A percentile compares a stretch with the other conserved stretches of the same genome.
Conservation (phyloP, 2,113 vertebrate species). For the Butorides virescens region DNA sequence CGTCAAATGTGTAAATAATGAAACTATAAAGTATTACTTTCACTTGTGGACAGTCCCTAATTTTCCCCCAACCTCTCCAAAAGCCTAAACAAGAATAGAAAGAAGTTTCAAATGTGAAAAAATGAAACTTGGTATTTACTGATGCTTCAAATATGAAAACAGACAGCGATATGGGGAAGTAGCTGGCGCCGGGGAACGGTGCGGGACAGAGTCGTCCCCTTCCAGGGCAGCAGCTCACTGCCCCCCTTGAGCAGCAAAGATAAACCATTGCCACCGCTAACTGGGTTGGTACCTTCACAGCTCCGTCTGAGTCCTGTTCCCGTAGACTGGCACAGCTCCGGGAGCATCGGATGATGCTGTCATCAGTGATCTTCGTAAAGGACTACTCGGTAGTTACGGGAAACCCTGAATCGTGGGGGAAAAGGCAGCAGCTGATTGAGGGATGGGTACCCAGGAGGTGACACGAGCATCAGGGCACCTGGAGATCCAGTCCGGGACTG, state of each 20-base stretch:
- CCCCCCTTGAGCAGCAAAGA: not conserved
- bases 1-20: conserved; percentile 31
- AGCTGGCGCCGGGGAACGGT: not conserved
- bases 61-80: conserved; percentile 33
- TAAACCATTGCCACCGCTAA: not conserved
- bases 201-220: not conserved
- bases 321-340: not conserved
- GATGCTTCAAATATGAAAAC: not conserved
- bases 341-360: not conserved
- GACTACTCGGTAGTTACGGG: not conserved
- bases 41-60: conserved; percentile 23
- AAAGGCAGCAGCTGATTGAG: not conserved
- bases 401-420: not conserved
- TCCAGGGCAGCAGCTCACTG: not conserved
- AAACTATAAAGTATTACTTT: conserved; percentile 31
- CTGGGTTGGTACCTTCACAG: not conserved
- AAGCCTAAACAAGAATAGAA: not conserved
- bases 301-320: not conserved
- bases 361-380: not conserved
- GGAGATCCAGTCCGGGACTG: not conserved
- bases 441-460: not conserved
- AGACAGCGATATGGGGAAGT: not conserved
- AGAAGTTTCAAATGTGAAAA: conserved; percentile 45
- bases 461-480: not conserved
- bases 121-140: conserved; percentile 20